Percentiles rank a stretch among this genome's conserved stretches.
These are phyloP conservation scores for Heterocephalus glaber DNA, from an alignment of 2,113 vertebrate genomes.

Conservation along the genomic window DNA sequence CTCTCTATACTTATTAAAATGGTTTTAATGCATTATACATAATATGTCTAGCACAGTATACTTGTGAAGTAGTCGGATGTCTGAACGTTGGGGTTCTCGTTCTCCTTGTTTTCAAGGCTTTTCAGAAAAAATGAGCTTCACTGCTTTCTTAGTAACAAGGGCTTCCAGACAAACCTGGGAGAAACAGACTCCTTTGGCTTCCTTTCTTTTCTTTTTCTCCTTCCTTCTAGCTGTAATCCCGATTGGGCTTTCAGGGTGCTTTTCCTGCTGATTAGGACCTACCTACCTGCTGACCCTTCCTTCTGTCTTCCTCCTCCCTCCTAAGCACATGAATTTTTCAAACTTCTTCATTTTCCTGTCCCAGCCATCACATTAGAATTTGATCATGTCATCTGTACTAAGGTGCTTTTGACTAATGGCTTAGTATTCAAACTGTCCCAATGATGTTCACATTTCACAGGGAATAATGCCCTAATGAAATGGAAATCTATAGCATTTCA, in stretches of 20 bases:
- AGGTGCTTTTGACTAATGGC: conserved; percentile 29
- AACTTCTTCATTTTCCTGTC: conserved; percentile 13
- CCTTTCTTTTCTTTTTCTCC: not conserved
- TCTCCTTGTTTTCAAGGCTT: not conserved
- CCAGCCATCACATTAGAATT: conserved; percentile 35
- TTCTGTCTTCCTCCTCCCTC: not conserved
- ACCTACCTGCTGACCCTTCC: not conserved
- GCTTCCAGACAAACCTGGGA: conserved; percentile 12
- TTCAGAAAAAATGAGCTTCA: conserved; percentile 23
- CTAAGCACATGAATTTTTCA: not conserved
- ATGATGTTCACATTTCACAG: conserved; percentile 19
- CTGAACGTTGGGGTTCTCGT: not conserved
- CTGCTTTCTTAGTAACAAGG: conserved; percentile 5
- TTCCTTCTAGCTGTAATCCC: not conserved
- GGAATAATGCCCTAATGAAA: conserved; percentile 42
- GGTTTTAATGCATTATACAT: not conserved
- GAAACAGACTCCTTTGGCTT: not conserved
- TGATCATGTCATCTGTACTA: conserved; percentile 25
- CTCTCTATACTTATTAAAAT: conserved; percentile 33
- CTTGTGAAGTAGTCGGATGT: conserved; percentile 31
- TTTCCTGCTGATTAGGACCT: not conserved
- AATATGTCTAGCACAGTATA: not conserved
- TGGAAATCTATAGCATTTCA: conserved; percentile 45
- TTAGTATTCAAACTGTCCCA: not conserved
- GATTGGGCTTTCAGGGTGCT: not conserved